Evolutionary conservation across 1,140 invertebrate species (phyloP).

Genomic region (Drosophila serrata): DNA sequence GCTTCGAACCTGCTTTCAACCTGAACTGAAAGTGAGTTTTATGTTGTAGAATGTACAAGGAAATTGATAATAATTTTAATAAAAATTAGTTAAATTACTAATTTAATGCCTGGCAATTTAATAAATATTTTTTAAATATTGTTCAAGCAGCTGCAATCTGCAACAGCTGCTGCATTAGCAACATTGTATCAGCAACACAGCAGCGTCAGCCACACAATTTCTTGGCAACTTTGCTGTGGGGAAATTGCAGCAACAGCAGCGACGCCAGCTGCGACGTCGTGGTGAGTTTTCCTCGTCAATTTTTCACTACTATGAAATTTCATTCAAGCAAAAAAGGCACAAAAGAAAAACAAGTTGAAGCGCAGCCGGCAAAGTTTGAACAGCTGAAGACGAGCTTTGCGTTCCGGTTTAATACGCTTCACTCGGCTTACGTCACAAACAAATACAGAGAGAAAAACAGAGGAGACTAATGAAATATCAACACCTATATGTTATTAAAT

Average conservation of each 20-base stretch:
- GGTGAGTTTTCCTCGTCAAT: constrained; percentile 37
- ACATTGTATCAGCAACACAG: constrained; percentile 19
- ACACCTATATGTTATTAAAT: not conserved
- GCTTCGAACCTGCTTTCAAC: not conserved
- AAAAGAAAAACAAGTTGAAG: constrained; percentile 47
- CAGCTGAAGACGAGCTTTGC: constrained; percentile 50
- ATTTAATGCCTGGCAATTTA: constrained; percentile 10
- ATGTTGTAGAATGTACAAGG: not conserved
- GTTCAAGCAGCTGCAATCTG: not conserved
- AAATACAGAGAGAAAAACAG: constrained; percentile 17
- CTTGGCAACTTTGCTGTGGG: constrained; percentile 20
- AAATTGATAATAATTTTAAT: not conserved
- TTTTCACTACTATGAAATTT: constrained; percentile 50
- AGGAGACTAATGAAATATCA: not conserved
- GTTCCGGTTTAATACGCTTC: constrained; percentile 37
- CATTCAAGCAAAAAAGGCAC: constrained; percentile 37
- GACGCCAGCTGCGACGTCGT: constrained; percentile 19
- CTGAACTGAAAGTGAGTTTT: constrained; percentile 6
- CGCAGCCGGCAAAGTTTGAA: constrained; percentile 50
- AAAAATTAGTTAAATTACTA: not conserved
- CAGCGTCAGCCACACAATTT: not conserved
- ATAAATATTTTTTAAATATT: not conserved
- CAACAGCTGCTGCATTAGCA: not conserved
- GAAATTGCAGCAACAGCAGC: constrained; percentile 17
- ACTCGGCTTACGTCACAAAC: constrained; percentile 53